Percentiles rank a stretch among this genome's conserved stretches.
Conservation (phyloP, 1,140 invertebrate species). For the Periplaneta americana region DNA sequence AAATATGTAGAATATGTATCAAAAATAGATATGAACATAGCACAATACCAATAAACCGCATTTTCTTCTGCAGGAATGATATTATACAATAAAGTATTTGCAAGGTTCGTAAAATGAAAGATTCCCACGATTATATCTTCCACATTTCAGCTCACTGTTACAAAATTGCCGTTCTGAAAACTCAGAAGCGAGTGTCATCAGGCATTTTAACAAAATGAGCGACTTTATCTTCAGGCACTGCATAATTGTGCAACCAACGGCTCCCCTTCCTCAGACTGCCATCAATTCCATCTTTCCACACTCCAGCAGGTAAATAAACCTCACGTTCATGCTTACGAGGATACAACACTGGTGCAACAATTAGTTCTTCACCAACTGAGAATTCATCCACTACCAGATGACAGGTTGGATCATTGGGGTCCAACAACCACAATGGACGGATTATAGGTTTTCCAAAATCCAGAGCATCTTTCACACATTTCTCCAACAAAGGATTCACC, state of each 20-base stretch:
- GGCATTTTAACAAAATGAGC: constrained; percentile 83
- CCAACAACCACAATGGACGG: constrained; percentile 87
- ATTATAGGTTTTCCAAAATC: constrained; percentile 78
- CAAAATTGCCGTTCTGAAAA: neutral
- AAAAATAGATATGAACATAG: no score
- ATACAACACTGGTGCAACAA: constrained; percentile 85
- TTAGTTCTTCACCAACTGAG: constrained; percentile 81
- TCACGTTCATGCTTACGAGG: constrained; percentile 55
- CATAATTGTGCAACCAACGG: constrained; percentile 84
- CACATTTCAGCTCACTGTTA: neutral
- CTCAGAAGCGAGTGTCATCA: constrained; percentile 70
- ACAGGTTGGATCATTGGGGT: constrained; percentile 72
- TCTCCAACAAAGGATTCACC: constrained; percentile 67
- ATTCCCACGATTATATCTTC: no score
- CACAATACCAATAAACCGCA: no score
- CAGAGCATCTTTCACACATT: constrained; percentile 65
- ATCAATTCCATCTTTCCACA: constrained; percentile 87
- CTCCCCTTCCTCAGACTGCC: constrained; percentile 77
- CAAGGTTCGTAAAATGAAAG: no score
- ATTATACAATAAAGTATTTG: no score
- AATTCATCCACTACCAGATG: constrained; percentile 82
- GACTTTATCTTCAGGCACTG: constrained; percentile 69
- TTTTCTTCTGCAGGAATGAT: no score
- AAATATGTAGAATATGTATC: no score
- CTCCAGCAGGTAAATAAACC: constrained; percentile 80